Conservation (phyloP, 2,888 invertebrate genomes). For the Acronicta aceris region DNA sequence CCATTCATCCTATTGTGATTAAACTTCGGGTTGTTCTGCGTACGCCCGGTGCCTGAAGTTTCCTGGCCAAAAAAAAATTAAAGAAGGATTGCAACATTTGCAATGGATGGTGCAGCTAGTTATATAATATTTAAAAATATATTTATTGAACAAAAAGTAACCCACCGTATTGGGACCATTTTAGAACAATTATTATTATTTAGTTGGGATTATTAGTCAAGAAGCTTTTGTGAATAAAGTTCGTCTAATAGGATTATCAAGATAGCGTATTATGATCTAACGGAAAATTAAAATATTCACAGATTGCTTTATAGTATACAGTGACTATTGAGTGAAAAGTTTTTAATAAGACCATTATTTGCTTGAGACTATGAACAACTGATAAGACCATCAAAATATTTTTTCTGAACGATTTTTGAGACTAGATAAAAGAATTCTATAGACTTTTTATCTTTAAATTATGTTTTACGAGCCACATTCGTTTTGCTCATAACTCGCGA, state of each 20-base stretch:
- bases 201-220: background rate
- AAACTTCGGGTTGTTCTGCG: too few species aligned
- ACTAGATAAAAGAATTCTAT: too few species aligned
- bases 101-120: too few species aligned
- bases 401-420: background rate
- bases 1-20: too few species aligned
- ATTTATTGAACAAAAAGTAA: background rate
- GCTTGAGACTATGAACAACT: conserved; percentile 43
- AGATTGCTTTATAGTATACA: conserved; percentile 25
- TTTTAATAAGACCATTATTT: conserved; percentile 50
- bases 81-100: too few species aligned
- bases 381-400: conserved; percentile 13
- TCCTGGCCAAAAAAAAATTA: too few species aligned
- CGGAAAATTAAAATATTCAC: conserved; percentile 10
- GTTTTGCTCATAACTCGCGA: too few species aligned
- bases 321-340: conserved; percentile 17
- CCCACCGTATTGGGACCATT: too few species aligned
- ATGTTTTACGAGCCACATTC: too few species aligned
- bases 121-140: too few species aligned
- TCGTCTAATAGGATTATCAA: background rate
- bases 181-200: background rate
- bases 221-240: background rate
- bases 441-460: too few species aligned
- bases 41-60: too few species aligned
- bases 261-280: background rate